Base-by-base conservation (phyloP, 2,888 invertebrate genomes). In the Belgica antarctica region DNA sequence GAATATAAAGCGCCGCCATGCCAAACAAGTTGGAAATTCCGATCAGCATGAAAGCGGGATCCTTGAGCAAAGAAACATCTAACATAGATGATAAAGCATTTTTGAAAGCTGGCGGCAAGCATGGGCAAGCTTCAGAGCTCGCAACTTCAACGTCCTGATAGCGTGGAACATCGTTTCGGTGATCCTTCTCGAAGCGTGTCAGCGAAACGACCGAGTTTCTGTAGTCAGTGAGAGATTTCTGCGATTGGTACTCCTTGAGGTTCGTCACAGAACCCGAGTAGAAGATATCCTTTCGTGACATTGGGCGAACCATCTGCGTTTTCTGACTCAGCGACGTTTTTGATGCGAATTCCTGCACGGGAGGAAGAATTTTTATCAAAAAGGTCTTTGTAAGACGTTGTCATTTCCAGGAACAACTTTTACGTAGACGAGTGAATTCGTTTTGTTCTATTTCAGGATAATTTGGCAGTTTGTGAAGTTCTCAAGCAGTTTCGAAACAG, bases 1-100 rank as follows among this genome's bases (percentile, higher is more conserved):
- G 98, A 73, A 98, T 93, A 80, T 96, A 96, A 70, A 97, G 87
- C 73, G 97, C 97, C 69, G 96, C 92, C 91, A 98, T 96, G 75
- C 97, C 98, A 78, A 98, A 94, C 71, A 98, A 84, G 80, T 96
- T 97, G 73, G 94, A 95, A 69, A 96, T 86, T 72, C 93, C 94
- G 76, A 96, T 93, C 69, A 96, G 82, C 83, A 94, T 87, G 81
- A 97, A 94, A 71, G 93, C 91, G 1, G 93, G 91, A 82, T 96
- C 90, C 73, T 87, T 90, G 71, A 97, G 83, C 69, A 97, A 81
- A 68, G 90, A 89, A 75, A 94, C 85, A 81, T 96, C 96, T 83
- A 96, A 82, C 95, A 97, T 95, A 70, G 94, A 91, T 69, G 87
- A 84, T 52, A 96, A 82, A 27, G 92, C 91, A 1, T 89, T 86